Evolutionary conservation across 2,888 invertebrate species (phyloP), one percentile per base, ranked within the genome.

Genomic region (Pachycephus smyrnensis): DNA sequence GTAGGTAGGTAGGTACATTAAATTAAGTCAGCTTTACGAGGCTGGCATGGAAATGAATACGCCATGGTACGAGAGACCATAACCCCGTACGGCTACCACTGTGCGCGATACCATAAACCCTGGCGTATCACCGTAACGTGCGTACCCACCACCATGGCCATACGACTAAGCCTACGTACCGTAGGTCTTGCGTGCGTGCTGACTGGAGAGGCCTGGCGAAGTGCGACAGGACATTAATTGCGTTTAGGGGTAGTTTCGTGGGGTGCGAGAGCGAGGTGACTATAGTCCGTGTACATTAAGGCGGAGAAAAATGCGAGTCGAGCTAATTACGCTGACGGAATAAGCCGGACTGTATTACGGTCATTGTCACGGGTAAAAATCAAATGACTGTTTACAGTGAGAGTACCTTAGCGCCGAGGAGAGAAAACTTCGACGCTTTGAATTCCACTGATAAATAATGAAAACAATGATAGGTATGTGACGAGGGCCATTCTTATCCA

Each of bases 391-490:
- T 9, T 35, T 9, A 9, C 71, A 33, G 31, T 12, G 2, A 71
- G 71, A 30, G 30, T 31, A 0, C 71, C 1, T n/a, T 2, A 31
- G 71, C 12, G 71, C 3, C 71, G 31, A 71, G 71, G 31, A 33
- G 71, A 71, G 71, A 71, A 31, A 33, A 33, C 23, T 71, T 9
- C n/a, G 71, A 31, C 71, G 71, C 71, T 55, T 55, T 55, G 55
- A 71, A 33, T 33, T 71, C 71, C 71, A 33, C 71, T 33, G 71
- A 83, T 84, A 84, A 89, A 87, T 90, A 90, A 89, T 89, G 90
- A 89, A 88, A 89, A 89, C 89, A 90, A 90, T 90, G 90, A 90
- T 88, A 89, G 89, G 88, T 89, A 89, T 87, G 89, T 88, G 90
- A 90, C 89, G 77, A 84, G 86, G 85, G 85, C 87, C 87, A 90